Percentiles rank a stretch among this genome's conserved stretches.
Evolutionary conservation across 2,888 invertebrate species (phyloP).

Genomic region (Heterodera filipjevi): DNA sequence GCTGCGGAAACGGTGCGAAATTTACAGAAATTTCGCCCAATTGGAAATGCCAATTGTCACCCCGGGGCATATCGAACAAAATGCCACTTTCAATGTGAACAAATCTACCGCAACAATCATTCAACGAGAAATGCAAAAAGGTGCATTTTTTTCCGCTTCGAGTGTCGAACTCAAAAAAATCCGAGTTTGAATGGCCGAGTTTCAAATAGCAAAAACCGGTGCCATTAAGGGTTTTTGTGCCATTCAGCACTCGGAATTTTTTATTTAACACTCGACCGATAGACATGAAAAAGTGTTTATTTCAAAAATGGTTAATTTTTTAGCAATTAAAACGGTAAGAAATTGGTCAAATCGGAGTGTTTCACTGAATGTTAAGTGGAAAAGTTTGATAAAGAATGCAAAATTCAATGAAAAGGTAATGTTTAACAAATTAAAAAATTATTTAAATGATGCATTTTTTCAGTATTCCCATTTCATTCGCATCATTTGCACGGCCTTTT

Average conservation of each 20-base stretch:
- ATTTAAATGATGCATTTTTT: too few relatives aligned
- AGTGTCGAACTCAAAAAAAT: too few relatives aligned
- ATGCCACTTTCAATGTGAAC: neutral
- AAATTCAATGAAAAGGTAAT: neutral
- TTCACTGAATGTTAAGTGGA: neutral
- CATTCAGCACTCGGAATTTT: too few relatives aligned
- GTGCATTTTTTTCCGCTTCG: too few relatives aligned
- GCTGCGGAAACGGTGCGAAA: neutral
- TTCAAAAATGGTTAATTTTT: neutral
- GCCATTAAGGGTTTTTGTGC: too few relatives aligned
- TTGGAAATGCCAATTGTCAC: neutral
- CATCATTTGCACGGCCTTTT: neutral
- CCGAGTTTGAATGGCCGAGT: too few relatives aligned
- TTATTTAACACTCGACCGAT: too few relatives aligned
- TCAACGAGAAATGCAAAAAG: neutral
- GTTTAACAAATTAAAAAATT: too few relatives aligned
- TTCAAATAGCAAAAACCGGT: too few relatives aligned
- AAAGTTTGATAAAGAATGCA: neutral
- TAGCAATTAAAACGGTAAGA: neutral
- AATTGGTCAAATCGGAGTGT: neutral
- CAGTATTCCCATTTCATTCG: conserved; percentile 4
- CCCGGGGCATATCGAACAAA: neutral
- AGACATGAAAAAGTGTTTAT: neutral
- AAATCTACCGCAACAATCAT: neutral
- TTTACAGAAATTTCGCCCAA: neutral